Conservation (phyloP, 2,113 vertebrate genomes). For the Halcyon senegalensis region DNA sequence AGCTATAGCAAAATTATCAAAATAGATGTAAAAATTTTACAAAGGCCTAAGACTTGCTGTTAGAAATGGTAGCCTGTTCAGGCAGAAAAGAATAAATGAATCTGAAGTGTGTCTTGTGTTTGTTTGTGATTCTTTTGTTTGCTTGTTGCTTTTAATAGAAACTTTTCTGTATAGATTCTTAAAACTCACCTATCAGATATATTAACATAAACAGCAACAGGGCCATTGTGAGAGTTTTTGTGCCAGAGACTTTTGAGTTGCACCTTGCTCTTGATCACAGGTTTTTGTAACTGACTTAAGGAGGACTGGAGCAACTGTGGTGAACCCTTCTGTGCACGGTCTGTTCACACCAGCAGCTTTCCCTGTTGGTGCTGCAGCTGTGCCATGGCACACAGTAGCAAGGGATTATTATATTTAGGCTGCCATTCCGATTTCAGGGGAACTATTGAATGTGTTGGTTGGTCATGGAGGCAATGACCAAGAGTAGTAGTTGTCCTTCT, state of each 20-base stretch:
- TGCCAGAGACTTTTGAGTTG: not conserved
- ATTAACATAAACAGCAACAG: not conserved
- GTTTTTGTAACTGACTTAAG: not conserved
- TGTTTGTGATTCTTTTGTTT: not conserved
- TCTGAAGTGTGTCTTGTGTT: not conserved
- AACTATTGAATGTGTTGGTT: not conserved
- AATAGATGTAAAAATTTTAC: not conserved
- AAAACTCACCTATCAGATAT: fast-evolving
- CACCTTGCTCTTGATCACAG: not conserved
- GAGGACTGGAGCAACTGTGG: not conserved
- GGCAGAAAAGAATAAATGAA: not conserved
- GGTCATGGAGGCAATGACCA: not conserved
- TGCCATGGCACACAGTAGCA: not conserved
- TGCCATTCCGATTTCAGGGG: not conserved
- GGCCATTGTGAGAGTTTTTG: not conserved
- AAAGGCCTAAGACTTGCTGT: not conserved
- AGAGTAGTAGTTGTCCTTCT: not conserved
- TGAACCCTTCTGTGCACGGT: not conserved
- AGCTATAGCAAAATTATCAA: not conserved
- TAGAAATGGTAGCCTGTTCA: not conserved
- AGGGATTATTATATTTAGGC: not conserved
- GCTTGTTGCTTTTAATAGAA: not conserved
- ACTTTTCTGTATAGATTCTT: not conserved
- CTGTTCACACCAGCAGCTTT: not conserved
- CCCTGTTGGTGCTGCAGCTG: fast-evolving